Evolutionary conservation across 2,113 vertebrate genomes (phyloP), one percentile per base, ranked within the genome.

Genomic region (Trogon melanurus): DNA sequence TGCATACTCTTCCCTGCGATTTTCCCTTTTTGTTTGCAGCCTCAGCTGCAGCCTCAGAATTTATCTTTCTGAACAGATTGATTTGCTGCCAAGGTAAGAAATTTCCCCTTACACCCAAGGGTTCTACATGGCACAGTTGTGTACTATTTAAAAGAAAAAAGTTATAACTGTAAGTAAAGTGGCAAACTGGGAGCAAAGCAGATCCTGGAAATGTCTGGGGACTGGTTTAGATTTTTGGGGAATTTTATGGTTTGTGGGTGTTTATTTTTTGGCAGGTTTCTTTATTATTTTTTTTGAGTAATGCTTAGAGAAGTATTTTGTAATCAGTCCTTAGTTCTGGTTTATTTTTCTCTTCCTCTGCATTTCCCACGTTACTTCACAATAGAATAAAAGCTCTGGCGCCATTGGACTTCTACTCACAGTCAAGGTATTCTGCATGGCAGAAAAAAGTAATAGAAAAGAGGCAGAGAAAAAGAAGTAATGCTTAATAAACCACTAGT

Each of bases 381-480:
- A 29, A 45, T 2, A 32, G 5, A 80, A 56, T 19, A 50, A 87
- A 36, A 48, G 2, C 14, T 60, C 54, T 64, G 14, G 6, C 80
- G 27, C 4, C 54, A 12, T 38, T 0, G 0, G 67, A 34, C 5
- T 84, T 79, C 51, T 76, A 8, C 0, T 2, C 25, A 84, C 16
- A 78, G 10, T 60, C 11, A n/a, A n/a, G 8, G 13, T 58, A 32
- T 32, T 76, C 17, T 50, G 5, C 15, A 34, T 22, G 45, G 9
- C 5, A 79, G 30, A 54, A 67, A 44, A 80, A 73, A 47, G 4
- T 34, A 3, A 67, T 22, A 45, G 34, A 61, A 57, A 67, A 30
- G 21, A 38, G 5, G 34, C 57, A 38, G 2, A 17, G 17, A 66
- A 17, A 36, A 34, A 60, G 9, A 83, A 75, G 1, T 75, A 14